Conservation (phyloP, 2,888 invertebrate species). For the Hirudinaria manillensis region DNA sequence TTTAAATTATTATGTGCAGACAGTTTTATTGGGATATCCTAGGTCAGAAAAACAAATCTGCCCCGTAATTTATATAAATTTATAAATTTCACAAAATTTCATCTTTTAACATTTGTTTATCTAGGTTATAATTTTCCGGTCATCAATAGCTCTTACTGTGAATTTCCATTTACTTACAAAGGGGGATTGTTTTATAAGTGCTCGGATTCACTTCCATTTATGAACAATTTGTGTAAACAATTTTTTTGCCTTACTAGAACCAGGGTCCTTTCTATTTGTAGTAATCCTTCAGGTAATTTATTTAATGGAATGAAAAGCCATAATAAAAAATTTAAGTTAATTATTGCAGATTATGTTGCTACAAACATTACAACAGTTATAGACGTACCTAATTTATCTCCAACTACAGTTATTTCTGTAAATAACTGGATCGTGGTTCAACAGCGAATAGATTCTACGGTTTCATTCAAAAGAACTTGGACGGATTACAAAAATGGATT, state of each 20-base stretch:
- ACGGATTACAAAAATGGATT: constrained; percentile 16
- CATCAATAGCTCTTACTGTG: constrained; percentile 1
- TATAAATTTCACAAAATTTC: too few species aligned
- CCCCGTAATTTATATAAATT: too few species aligned
- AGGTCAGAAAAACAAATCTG: too few species aligned
- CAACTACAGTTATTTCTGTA: not conserved
- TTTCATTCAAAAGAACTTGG: not conserved
- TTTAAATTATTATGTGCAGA: too few species aligned
- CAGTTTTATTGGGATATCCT: too few species aligned
- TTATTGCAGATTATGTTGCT: not conserved
- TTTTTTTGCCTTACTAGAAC: constrained; percentile 1
- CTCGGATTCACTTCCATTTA: not conserved
- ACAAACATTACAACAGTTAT: not conserved
- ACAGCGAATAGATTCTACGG: constrained; percentile 11
- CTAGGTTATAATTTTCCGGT: not conserved
- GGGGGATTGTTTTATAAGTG: constrained; percentile 7
- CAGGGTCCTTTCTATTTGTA: not conserved
- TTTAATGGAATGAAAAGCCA: too few species aligned
- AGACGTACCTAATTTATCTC: not conserved
- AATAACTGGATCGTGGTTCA: constrained; percentile 12
- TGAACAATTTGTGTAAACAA: not conserved
- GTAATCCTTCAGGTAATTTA: not conserved
- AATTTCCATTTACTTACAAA: constrained; percentile 5
- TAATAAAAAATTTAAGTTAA: too few species aligned
- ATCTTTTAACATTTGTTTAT: too few species aligned